A percentile compares a stretch with the other conserved stretches of the same genome.
Evolutionary conservation across 2,113 vertebrate genomes (phyloP).

Genomic region (Carlito syrichta): DNA sequence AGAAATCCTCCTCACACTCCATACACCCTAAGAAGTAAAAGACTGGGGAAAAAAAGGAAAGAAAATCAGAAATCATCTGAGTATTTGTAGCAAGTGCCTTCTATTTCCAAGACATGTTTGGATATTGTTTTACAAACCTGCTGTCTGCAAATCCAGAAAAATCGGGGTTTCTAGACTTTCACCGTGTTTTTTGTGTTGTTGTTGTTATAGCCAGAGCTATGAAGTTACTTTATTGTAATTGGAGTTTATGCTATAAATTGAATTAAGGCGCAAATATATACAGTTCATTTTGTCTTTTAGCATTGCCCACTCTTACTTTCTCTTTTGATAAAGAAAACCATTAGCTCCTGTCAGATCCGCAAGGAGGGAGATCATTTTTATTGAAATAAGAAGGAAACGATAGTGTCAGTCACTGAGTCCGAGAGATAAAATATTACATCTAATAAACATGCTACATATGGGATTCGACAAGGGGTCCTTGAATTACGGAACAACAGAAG

Average conservation of each 20-base stretch:
- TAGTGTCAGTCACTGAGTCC: conserved; percentile 91
- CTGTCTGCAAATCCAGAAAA: conserved; percentile 42
- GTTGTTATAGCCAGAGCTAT: conserved; percentile 45
- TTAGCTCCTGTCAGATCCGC: conserved; percentile 91
- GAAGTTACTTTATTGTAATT: conserved; percentile 82
- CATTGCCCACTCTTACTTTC: conserved; percentile 86
- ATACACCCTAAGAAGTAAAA: not conserved
- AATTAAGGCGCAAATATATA: conserved; percentile 84
- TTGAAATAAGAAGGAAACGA: conserved; percentile 97
- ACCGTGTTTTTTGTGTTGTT: conserved; percentile 39
- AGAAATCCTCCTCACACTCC: not conserved
- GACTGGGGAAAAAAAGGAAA: not conserved
- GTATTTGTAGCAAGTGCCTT: not conserved
- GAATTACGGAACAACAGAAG: conserved; percentile 80
- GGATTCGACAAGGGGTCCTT: conserved; percentile 86
- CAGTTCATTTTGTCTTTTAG: conserved; percentile 84
- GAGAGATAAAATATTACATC: conserved; percentile 97
- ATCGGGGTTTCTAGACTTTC: conserved; percentile 15
- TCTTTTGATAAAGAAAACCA: conserved; percentile 92
- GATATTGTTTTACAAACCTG: conserved; percentile 36
- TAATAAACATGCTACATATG: conserved; percentile 93
- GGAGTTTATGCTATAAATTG: conserved; percentile 78
- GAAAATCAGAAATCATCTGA: conserved; percentile 44
- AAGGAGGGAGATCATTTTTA: conserved; percentile 93
- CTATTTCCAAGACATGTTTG: not conserved